Evolutionary conservation across 2,888 invertebrate genomes (phyloP).

Genomic region (Andrena haemorrhoa): DNA sequence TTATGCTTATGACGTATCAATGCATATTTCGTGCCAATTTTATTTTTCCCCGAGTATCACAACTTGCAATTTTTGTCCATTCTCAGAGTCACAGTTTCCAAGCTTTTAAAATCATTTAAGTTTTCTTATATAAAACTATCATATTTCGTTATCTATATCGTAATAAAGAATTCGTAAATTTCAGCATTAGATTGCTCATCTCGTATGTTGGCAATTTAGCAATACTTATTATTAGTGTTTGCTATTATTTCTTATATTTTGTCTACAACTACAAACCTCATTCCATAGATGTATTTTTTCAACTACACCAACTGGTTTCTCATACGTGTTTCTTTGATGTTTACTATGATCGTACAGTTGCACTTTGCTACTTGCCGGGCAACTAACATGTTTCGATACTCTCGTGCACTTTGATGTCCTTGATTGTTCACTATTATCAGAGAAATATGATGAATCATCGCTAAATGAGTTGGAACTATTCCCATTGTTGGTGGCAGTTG

Average conservation of each 20-base stretch:
- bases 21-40: too few species aligned
- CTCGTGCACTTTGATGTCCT: slow-evolving; percentile 37
- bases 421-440: slow-evolving; percentile 70
- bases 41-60: too few species aligned
- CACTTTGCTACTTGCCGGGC: slow-evolving; percentile 74
- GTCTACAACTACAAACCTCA: slow-evolving; percentile 70
- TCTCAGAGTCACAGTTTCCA: too few species aligned
- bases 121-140: too few species aligned
- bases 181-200: too few species aligned
- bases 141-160: too few species aligned
- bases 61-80: too few species aligned
- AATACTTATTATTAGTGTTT: not conserved
- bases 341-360: slow-evolving; percentile 79
- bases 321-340: slow-evolving; percentile 75
- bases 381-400: slow-evolving; percentile 66
- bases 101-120: too few species aligned
- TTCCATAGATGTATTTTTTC: slow-evolving; percentile 76
- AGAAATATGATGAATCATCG: slow-evolving; percentile 82
- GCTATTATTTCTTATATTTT: not conserved
- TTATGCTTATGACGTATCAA: too few species aligned
- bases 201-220: not conserved
- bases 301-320: slow-evolving; percentile 77
- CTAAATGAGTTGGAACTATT: slow-evolving; percentile 76
- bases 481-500: slow-evolving; percentile 58
- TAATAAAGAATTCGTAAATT: too few species aligned